A percentile compares a stretch with the other conserved stretches of the same genome.
These are phyloP conservation scores for Zingel zingel DNA, from an alignment of 2,113 vertebrate genomes.

Conservation along the genomic window DNA sequence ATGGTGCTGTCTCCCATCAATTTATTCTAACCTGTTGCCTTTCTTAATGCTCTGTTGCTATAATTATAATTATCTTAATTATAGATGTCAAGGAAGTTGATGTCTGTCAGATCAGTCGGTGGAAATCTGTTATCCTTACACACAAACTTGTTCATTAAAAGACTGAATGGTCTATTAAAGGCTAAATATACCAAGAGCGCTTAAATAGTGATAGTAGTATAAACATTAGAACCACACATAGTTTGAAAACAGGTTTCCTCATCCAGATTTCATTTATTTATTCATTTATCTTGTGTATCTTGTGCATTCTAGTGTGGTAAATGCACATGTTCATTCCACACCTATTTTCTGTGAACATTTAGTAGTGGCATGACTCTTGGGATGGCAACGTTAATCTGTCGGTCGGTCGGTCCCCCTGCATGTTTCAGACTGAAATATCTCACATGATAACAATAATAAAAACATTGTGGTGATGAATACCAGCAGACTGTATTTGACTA, in stretches of 20 bases:
- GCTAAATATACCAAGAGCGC: not conserved
- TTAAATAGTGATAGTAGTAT: not conserved
- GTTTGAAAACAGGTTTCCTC: not conserved
- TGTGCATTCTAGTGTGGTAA: not conserved
- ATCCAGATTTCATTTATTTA: not conserved
- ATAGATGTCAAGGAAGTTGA: not conserved
- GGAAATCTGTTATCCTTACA: not conserved
- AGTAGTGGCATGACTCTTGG: not conserved
- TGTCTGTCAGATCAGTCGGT: not conserved
- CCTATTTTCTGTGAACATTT: not conserved
- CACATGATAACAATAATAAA: not conserved
- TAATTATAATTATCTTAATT: not conserved
- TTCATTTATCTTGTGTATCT: too few species aligned
- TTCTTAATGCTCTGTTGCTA: not conserved
- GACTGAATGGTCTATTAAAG: not conserved
- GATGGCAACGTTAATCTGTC: not conserved
- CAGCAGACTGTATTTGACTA: not conserved
- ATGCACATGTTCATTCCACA: not conserved
- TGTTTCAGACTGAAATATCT: not conserved
- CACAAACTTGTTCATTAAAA: not conserved
- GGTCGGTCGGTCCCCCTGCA: not conserved
- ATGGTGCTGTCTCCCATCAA: conserved; percentile 1
- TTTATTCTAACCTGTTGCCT: conserved; percentile 6
- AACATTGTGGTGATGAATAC: not conserved
- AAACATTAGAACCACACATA: not conserved